A percentile compares a stretch with the other conserved stretches of the same genome.
These are phyloP conservation scores for Hemaris fuciformis DNA, from an alignment of 2,888 invertebrate genomes.

Conservation along the genomic window DNA sequence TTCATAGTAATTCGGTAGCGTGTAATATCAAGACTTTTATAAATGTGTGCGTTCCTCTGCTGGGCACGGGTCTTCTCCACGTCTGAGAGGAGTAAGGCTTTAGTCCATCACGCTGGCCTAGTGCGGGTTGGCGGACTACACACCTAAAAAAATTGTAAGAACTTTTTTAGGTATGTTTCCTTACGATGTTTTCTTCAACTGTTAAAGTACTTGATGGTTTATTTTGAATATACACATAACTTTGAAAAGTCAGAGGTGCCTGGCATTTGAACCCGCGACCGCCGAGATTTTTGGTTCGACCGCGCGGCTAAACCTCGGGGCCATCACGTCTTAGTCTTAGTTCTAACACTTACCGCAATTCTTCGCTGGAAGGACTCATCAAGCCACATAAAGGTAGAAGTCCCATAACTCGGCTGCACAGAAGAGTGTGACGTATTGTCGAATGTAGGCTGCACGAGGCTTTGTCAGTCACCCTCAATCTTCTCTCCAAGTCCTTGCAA, in stretches of 20 bases:
- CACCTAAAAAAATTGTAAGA: not conserved
- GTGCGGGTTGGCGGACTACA: not conserved
- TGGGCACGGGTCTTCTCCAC: too few relatives aligned
- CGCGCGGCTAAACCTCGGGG: constrained; percentile 39
- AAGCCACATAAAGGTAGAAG: constrained; percentile 46
- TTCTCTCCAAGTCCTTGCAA: not conserved
- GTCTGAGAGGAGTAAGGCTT: too few relatives aligned
- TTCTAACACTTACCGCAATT: constrained; percentile 33
- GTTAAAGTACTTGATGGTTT: too few relatives aligned
- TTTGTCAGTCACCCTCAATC: not conserved
- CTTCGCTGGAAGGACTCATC: constrained; percentile 25
- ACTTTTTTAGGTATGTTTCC: not conserved
- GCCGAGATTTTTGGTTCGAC: too few relatives aligned
- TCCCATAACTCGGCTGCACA: constrained; percentile 43
- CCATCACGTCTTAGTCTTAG: constrained; percentile 45
- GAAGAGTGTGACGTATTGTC: constrained; percentile 35
- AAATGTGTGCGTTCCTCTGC: too few relatives aligned
- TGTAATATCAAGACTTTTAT: too few relatives aligned
- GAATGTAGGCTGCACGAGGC: constrained; percentile 37
- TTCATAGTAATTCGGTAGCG: too few relatives aligned
- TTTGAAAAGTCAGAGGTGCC: too few relatives aligned
- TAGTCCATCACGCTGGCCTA: too few relatives aligned
- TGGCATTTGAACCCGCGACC: too few relatives aligned
- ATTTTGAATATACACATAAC: too few relatives aligned
- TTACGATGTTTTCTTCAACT: too few relatives aligned